Base-by-base conservation (phyloP, 1,140 invertebrate species). In the Leptopilina clavipes region DNA sequence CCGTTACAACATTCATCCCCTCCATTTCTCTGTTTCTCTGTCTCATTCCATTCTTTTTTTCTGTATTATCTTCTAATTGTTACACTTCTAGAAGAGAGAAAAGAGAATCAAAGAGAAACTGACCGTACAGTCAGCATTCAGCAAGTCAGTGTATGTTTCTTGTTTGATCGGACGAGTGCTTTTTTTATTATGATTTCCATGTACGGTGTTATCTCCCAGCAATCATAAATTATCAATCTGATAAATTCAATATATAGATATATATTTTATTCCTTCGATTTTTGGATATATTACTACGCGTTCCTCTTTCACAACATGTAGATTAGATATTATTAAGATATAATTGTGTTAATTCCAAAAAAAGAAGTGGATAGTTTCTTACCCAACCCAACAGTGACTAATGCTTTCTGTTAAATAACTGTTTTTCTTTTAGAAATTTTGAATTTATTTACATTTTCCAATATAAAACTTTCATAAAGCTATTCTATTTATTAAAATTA, bases 21-120 rank as follows among this genome's bases (percentile, higher is more conserved):
- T 31, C 59, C 31, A 11, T 40, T 31, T 31, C 1, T 31, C 25
- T 31, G 25, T 31, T 31, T 31, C 59, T 65, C 22, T 40, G 6
- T 40, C 37, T 65, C 25, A 37, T n/a, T 65, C 22, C 59, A 65
- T 65, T 65, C 59, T n/a, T 65, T 65, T 65, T 65, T 65, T 31
- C 22, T 65, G 7, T 37, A 65, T 65, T 31, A 59, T 59, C 56
- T 22, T 59, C 56, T 31, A 65, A 65, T 65, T 31, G 25, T 65
- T 65, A 31, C 25, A 31, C 25, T 31, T 40, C 37, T 40, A 40
- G 37, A 40, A 40, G 37, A 40, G 37, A 40, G 37, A 17, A 17
- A 8, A 52, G 14, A 52, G 48, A 52, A 52, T 52, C 48, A 52
- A 7, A 52, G n/a, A 52, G 48, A 52, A 52, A 52, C 48, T n/a